Evolutionary conservation across 1,140 invertebrate genomes (phyloP).

Genomic region (fruit fly (Drosophila melanogaster)): DNA sequence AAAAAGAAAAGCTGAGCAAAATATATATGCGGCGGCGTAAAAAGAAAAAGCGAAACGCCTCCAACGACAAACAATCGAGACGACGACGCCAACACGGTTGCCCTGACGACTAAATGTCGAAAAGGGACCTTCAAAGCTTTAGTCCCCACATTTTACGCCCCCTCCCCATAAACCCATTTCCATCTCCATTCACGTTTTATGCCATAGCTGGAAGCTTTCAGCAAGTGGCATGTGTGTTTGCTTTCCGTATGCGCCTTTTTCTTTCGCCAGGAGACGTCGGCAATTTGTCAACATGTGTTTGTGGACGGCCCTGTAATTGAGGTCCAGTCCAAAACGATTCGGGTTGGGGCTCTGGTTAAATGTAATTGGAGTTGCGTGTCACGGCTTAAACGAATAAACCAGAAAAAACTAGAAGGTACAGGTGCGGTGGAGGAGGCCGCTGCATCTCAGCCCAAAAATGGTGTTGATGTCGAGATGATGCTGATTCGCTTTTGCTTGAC

Average conservation of each 20-base stretch:
- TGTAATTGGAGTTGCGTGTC: conserved; percentile 67
- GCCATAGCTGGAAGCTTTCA: conserved; percentile 39
- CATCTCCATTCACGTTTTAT: conserved; percentile 30
- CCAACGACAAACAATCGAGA: conserved; percentile 49
- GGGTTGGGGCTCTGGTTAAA: conserved; percentile 21
- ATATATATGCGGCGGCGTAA: conserved; percentile 34
- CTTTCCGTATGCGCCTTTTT: conserved; percentile 11
- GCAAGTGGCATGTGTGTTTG: conserved; percentile 28
- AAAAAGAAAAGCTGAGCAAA: conserved; percentile 12
- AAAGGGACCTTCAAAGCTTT: conserved; percentile 52
- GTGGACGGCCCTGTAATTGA: conserved; percentile 42
- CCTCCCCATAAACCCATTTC: conserved; percentile 14
- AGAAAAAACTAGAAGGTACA: neutral
- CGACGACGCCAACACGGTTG: conserved; percentile 37
- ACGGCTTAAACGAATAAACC: neutral
- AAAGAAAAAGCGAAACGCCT: conserved; percentile 43
- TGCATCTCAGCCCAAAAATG: conserved; percentile 15
- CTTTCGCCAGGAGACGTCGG: conserved; percentile 15
- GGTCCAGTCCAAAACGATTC: conserved; percentile 10
- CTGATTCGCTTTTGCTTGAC: neutral
- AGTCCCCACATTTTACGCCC: conserved; percentile 3
- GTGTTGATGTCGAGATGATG: conserved; percentile 18
- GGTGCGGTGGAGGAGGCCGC: conserved; percentile 5
- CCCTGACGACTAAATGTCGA: conserved; percentile 51
- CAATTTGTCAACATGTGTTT: conserved; percentile 72